Evolutionary conservation across 2,797 vertebrate species (phyloP).

Genomic region (Pterois miles): DNA sequence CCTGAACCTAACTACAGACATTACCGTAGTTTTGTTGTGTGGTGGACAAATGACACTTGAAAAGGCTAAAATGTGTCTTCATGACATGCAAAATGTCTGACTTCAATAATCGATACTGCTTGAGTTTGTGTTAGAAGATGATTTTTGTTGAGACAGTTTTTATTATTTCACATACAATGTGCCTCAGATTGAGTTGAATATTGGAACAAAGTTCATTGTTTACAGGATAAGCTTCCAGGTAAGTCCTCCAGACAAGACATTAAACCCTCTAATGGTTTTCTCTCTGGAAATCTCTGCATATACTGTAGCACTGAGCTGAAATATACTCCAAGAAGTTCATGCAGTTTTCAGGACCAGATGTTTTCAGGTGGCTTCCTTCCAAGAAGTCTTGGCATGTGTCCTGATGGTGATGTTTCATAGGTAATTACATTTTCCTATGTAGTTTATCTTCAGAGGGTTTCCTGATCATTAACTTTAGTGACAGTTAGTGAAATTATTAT

Average conservation of each 20-base stretch:
- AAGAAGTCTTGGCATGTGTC: neutral
- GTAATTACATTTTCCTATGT: neutral
- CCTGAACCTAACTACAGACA: no score
- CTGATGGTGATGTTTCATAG: neutral
- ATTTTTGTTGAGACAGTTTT: neutral
- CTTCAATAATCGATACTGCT: no score
- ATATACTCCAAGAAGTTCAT: neutral
- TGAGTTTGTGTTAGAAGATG: neutral
- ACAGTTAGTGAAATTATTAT: neutral
- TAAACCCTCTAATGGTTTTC: neutral
- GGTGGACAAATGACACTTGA: no score
- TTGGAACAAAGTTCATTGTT: neutral
- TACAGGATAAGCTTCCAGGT: neutral
- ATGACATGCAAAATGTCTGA: neutral
- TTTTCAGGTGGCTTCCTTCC: neutral
- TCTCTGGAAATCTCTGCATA: no score
- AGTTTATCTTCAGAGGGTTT: neutral
- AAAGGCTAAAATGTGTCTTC: no score
- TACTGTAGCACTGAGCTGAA: neutral
- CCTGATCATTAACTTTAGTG: neutral
- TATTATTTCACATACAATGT: neutral
- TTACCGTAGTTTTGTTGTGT: no score
- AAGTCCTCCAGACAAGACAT: neutral
- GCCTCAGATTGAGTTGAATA: neutral
- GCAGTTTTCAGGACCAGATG: neutral